Evolutionary conservation across 2,113 vertebrate species (phyloP).

Genomic region (Propithecus coquereli): DNA sequence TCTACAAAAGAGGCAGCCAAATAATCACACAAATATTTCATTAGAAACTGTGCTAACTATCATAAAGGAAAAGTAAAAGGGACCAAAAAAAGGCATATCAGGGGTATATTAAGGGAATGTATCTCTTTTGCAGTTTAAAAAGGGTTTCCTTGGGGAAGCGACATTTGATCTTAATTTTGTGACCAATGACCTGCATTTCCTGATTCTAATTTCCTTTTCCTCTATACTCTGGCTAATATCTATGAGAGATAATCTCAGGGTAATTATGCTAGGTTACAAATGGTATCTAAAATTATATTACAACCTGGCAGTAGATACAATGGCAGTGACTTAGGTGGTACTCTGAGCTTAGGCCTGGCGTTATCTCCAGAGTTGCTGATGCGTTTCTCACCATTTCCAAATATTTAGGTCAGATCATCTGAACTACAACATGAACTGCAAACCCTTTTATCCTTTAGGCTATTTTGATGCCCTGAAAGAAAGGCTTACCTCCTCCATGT

Average conservation of each 20-base stretch:
- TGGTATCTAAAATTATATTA: neutral
- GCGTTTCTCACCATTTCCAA: neutral
- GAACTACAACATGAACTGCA: neutral
- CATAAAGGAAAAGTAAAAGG: neutral
- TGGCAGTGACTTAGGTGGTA: neutral
- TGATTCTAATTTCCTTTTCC: neutral
- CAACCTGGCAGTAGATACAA: neutral
- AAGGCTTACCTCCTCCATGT: neutral
- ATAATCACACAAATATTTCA: neutral
- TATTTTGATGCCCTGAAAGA: neutral
- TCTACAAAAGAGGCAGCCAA: neutral
- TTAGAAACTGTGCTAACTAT: neutral
- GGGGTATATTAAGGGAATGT: neutral
- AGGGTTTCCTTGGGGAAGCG: neutral
- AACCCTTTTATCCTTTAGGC: neutral
- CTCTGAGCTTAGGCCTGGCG: neutral
- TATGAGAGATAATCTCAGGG: neutral
- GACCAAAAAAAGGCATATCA: neutral
- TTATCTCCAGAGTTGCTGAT: neutral
- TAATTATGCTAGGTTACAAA: neutral
- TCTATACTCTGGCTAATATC: neutral
- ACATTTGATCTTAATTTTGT: conserved; percentile 30
- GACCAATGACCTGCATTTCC: neutral
- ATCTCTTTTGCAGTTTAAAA: neutral
- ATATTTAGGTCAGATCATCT: neutral